These are phyloP conservation scores for Pyxicephalus adspersus DNA, from an alignment of 2,113 vertebrate genomes.

Conservation along the genomic window DNA sequence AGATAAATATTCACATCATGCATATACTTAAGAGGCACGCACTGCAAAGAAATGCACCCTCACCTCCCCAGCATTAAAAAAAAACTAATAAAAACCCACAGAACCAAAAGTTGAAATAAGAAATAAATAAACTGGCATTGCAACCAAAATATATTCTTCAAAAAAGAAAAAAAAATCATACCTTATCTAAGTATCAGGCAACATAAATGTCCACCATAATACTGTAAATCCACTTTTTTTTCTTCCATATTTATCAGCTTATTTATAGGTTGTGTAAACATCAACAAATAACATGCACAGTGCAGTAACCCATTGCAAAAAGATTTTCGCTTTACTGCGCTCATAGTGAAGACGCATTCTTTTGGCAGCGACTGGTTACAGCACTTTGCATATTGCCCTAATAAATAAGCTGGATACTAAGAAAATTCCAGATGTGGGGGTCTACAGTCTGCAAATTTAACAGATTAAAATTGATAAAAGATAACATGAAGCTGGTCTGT, in stretches of 20 bases:
- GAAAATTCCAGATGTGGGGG: not conserved
- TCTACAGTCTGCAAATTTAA: slow-evolving; percentile 64
- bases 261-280: no score
- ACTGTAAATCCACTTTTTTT: slow-evolving; percentile 68
- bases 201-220: slow-evolving; percentile 70
- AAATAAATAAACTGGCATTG: slow-evolving; percentile 73
- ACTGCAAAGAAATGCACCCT: slow-evolving; percentile 66
- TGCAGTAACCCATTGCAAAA: no score
- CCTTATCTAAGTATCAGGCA: slow-evolving; percentile 72
- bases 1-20: slow-evolving; percentile 69
- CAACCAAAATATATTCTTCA: slow-evolving; percentile 75
- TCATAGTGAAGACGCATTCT: no score
- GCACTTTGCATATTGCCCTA: no score
- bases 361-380: no score
- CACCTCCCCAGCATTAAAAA: not conserved
- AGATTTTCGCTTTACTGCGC: no score
- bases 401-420: no score
- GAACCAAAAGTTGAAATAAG: slow-evolving; percentile 65
- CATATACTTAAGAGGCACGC: slow-evolving; percentile 58
- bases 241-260: no score
- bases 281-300: no score
- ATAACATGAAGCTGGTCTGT: not conserved
- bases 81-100: not conserved
- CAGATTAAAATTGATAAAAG: slow-evolving; percentile 13
- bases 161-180: slow-evolving; percentile 76